Percentiles rank a stretch among this genome's conserved stretches.
Evolutionary conservation across 2,797 vertebrate species (phyloP).

Genomic region (Acanthornis magna): DNA sequence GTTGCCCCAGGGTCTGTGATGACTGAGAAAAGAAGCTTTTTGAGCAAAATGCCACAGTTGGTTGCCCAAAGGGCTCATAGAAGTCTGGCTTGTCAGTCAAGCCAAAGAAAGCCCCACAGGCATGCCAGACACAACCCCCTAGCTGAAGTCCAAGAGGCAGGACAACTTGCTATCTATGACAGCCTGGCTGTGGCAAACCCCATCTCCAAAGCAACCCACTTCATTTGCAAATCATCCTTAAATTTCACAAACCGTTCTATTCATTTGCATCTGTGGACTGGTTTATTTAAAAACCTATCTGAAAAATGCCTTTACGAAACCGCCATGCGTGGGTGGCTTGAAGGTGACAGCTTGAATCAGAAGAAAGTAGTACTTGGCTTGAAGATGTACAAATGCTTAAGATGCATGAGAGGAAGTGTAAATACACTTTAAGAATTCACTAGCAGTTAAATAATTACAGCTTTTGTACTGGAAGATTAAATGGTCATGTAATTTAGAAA

Average conservation of each 20-base stretch:
- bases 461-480: slow-evolving; percentile 2
- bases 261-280: neutral
- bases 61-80: neutral
- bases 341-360: neutral
- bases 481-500: neutral
- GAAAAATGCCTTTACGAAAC: neutral
- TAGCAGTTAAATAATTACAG: slow-evolving; percentile 31
- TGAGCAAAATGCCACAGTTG: neutral
- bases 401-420: neutral
- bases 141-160: neutral
- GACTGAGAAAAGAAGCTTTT: neutral
- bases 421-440: slow-evolving; percentile 12
- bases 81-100: neutral
- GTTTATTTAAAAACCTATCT: slow-evolving; percentile 3
- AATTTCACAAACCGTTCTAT: neutral
- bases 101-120: neutral
- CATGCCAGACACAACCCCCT: neutral
- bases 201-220: neutral
- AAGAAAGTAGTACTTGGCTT: neutral
- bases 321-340: neutral
- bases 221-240: neutral
- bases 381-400: neutral
- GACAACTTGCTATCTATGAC: neutral
- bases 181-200: neutral
- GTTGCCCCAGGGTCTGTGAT: neutral